A percentile compares a stretch with the other conserved stretches of the same genome.
Conservation (phyloP, 64 coral and sea anemone genomes). For the Dendrophyllia cribrosa region DNA sequence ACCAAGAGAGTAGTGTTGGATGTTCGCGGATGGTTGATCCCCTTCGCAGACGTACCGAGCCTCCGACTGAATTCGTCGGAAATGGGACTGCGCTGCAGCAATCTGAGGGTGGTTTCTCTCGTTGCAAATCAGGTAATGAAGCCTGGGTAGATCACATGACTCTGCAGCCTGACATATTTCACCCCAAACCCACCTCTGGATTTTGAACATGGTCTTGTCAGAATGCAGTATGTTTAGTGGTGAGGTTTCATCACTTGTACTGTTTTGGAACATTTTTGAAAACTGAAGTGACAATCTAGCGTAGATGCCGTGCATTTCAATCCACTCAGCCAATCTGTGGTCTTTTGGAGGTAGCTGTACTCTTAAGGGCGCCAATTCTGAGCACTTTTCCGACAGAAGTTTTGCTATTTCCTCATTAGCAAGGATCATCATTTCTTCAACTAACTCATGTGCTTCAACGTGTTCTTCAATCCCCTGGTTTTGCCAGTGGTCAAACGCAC, state of each 20-base stretch:
- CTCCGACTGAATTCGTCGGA: conserved; percentile 68
- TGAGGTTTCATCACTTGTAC: too few species aligned
- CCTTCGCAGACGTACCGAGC: conserved; percentile 54
- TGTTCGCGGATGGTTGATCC: conserved; percentile 18
- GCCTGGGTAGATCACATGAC: conserved; percentile 16
- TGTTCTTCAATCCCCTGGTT: neutral
- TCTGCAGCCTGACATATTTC: conserved; percentile 44
- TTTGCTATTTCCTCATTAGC: conserved; percentile 83
- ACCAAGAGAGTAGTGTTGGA: conserved; percentile 74
- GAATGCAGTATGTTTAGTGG: neutral
- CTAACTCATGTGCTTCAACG: conserved; percentile 84
- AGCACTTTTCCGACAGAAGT: conserved; percentile 10
- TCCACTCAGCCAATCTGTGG: conserved; percentile 83
- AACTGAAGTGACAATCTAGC: conserved; percentile 49
- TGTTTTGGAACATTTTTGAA: neutral
- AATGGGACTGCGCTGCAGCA: conserved; percentile 48
- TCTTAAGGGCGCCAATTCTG: conserved; percentile 41
- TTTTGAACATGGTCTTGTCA: neutral
- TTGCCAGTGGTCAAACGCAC: conserved; percentile 58
- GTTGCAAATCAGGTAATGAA: conserved; percentile 66
- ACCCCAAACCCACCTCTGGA: conserved; percentile 34
- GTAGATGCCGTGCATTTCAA: conserved; percentile 37
- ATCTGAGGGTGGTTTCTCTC: conserved; percentile 76
- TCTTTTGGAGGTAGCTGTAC: conserved; percentile 81
- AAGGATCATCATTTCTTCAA: conserved; percentile 95